Conservation (phyloP, 2,888 invertebrate genomes). For the Spisula solida region DNA sequence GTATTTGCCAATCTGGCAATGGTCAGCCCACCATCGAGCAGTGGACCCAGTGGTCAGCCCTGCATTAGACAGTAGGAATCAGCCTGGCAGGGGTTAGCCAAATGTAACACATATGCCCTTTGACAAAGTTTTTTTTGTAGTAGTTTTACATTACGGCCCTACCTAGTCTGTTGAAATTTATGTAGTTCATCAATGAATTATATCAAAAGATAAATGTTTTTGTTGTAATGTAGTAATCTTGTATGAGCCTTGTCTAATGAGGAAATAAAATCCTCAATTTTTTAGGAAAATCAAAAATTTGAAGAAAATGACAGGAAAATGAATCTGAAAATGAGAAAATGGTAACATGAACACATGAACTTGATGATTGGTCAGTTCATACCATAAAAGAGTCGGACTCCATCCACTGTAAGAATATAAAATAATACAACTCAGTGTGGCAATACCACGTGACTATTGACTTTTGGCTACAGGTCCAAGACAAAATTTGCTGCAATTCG, state of each 20-base stretch:
- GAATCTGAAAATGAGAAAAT: background rate
- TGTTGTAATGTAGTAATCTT: background rate
- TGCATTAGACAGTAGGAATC: too few species aligned
- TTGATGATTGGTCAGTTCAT: conserved; percentile 26
- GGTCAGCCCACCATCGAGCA: too few species aligned
- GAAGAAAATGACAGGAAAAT: background rate
- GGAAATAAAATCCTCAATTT: background rate
- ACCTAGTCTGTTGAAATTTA: background rate
- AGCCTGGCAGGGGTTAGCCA: too few species aligned
- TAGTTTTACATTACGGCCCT: background rate
- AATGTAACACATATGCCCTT: background rate
- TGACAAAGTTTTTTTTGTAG: background rate
- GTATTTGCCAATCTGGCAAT: too few species aligned
- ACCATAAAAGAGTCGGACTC: conserved; percentile 39
- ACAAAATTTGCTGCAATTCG: too few species aligned
- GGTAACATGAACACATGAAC: conserved; percentile 20
- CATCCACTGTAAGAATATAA: conserved; percentile 39
- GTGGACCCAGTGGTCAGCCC: too few species aligned
- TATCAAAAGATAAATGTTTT: background rate
- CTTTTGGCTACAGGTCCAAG: too few species aligned
- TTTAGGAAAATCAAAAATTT: background rate
- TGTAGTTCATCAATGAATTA: background rate
- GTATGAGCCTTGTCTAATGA: background rate
- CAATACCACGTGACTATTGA: too few species aligned
- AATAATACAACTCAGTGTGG: too few species aligned